Base-by-base conservation (phyloP, 64 coral and sea anemone species). In the Pachyseris speciosa region DNA sequence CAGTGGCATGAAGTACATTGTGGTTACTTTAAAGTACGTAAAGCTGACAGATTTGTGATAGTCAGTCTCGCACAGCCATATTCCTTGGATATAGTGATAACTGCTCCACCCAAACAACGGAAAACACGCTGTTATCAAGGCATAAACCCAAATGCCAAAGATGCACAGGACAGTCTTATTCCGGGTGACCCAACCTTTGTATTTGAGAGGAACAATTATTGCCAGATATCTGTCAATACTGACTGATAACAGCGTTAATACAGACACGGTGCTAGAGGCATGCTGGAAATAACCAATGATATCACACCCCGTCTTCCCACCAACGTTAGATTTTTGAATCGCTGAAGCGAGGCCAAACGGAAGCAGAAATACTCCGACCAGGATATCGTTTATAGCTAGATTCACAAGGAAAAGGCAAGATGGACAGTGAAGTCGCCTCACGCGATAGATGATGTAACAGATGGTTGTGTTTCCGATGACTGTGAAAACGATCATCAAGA, bases 211-310 rank as follows among this genome's bases (percentile, higher is more conserved):
- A 25, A 75, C 71, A 42, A 93, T 44, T 60, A 96, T 96, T 22
- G 95, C 95, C 27, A 96, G 84, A 74, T 97, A 97, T 71, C 95
- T 74, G 47, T 97, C 95, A 2, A 97, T 80, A 38, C 90, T 97
- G 39, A 97, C 74, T 36, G 95, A 92, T 7, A 94, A 76, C 28
- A 97, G 85, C 13, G 95, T 97, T 17, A 97, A 70, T 16, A 97
- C 95, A 28, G 91, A 97, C 9, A 91, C 95, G 2, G 86, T 64
- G 47, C 95, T 93, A 5, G 93, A 61, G 22, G 65, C 72, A 22
- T 94, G 90, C n/a, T 97, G 95, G 19, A 93, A 41, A 39, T 89
- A 97, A 33, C 95, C 95, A 65, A 86, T 97, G 5, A 80, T 78
- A n/a, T 68, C 64, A 25, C 95, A 97, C 26, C 85, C 80, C 30